Conservation (phyloP, 2,113 vertebrate genomes). For the Parus major region DNA sequence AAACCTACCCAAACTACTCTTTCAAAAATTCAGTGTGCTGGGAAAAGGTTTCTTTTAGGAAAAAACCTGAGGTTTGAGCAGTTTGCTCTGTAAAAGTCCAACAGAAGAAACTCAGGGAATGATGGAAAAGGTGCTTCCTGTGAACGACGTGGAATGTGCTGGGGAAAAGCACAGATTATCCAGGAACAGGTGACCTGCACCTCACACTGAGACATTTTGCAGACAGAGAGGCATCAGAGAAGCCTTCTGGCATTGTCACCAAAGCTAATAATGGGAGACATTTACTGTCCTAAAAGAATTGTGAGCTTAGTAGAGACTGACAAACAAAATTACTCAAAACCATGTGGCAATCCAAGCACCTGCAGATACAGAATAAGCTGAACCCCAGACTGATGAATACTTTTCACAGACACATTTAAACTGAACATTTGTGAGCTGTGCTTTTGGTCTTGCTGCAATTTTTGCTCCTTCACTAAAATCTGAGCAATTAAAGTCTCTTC, state of each 20-base stretch:
- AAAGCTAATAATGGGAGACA: neutral
- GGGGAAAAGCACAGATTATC: neutral
- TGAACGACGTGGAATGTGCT: neutral
- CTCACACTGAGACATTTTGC: neutral
- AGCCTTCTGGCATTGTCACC: neutral
- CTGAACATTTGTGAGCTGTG: neutral
- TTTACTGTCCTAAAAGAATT: neutral
- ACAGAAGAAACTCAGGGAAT: neutral
- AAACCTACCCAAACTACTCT: neutral
- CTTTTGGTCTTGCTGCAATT: neutral
- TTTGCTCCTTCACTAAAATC: neutral
- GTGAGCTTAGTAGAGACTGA: neutral
- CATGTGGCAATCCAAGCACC: neutral
- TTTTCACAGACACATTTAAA: neutral
- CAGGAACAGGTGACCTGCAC: neutral
- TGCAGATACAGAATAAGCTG: neutral
- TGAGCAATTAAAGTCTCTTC: neutral
- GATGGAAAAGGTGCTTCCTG: neutral
- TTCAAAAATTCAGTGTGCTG: neutral
- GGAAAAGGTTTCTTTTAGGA: neutral
- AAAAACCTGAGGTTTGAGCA: neutral
- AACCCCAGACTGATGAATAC: neutral
- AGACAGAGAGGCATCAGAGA: neutral
- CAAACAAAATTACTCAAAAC: constrained; percentile 11
- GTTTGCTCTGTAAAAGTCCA: neutral